Conservation (phyloP, 1,140 invertebrate genomes). For the Aphis craccivora region DNA sequence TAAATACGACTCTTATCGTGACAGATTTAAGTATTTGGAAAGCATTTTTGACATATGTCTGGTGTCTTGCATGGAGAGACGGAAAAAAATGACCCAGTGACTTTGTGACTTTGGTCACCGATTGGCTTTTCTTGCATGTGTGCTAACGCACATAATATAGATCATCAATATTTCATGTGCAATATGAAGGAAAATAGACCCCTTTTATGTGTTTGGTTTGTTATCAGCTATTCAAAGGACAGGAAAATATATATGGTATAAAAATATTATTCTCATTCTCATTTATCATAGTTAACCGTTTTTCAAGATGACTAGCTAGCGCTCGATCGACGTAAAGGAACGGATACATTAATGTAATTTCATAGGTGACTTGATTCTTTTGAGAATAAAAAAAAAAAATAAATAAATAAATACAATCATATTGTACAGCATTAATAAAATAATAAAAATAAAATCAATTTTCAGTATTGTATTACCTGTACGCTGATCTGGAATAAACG, state of each 20-base stretch:
- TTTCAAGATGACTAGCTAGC: neutral
- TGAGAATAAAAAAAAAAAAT: neutral
- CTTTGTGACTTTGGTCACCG: neutral
- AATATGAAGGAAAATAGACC: neutral
- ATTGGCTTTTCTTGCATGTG: neutral
- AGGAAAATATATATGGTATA: neutral
- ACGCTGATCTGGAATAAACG: neutral
- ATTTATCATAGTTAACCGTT: conserved; percentile 40
- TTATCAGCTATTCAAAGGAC: neutral
- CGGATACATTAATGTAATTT: conserved; percentile 18
- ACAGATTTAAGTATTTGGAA: neutral
- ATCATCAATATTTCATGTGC: conserved; percentile 43
- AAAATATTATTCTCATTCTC: conserved; percentile 10
- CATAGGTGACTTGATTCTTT: conserved; percentile 2
- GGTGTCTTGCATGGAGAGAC: neutral
- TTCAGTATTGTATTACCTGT: neutral
- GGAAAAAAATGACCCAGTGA: neutral
- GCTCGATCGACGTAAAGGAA: neutral
- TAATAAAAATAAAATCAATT: neutral
- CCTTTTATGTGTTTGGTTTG: conserved; percentile 39
- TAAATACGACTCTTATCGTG: conserved; percentile 20
- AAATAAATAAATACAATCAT: neutral
- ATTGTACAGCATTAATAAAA: neutral
- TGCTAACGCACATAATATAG: neutral
- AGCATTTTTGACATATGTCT: conserved; percentile 34